Conservation (phyloP, 2,797 vertebrate species). For the Gambelia wislizenii region DNA sequence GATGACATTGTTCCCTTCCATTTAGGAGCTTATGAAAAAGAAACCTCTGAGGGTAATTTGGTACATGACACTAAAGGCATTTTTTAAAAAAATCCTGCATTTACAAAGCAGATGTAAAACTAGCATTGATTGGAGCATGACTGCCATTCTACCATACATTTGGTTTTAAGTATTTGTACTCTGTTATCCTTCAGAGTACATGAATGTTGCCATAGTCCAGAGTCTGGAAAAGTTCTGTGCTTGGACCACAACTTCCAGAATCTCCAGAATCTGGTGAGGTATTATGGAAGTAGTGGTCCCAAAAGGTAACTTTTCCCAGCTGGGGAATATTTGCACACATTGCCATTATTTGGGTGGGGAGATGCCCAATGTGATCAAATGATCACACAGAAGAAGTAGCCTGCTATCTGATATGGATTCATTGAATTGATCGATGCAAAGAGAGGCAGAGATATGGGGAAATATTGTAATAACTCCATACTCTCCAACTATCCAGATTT, state of each 20-base stretch:
- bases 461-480: no score
- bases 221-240: background rate
- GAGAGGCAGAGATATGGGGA: background rate
- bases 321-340: background rate
- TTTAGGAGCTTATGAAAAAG: background rate
- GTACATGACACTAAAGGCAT: background rate
- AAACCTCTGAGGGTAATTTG: background rate
- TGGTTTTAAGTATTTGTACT: background rate
- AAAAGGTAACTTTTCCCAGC: background rate
- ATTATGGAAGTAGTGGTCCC: background rate
- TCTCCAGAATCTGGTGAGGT: background rate
- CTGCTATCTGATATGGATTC: background rate
- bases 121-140: background rate
- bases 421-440: background rate
- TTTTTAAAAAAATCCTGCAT: background rate
- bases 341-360: background rate
- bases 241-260: background rate
- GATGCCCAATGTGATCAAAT: background rate
- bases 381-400: background rate
- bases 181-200: no score
- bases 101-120: background rate
- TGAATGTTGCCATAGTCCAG: background rate
- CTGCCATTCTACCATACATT: no score
- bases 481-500: no score
- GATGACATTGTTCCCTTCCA: no score